A percentile compares a stretch with the other conserved stretches of the same genome.
phyloP scores from a whole-genome alignment of 53 echinoderm and acorn worm genomes.

The Actinopyga echinites region DNA sequence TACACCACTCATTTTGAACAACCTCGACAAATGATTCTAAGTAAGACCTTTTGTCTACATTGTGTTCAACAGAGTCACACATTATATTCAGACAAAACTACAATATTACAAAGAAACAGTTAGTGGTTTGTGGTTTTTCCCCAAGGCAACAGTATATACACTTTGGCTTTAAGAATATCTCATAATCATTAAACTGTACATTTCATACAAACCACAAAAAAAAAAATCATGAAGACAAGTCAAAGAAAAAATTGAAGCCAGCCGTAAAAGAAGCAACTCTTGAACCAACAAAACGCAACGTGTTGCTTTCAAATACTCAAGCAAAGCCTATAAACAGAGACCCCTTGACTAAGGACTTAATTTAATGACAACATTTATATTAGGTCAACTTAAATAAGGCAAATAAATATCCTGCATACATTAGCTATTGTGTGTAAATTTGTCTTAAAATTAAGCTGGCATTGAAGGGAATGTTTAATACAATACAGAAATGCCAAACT shows the following conservation, averaged over 20 bases:
- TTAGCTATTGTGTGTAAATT: background rate
- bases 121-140: background rate
- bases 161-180: slow-evolving; percentile 13
- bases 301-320: background rate
- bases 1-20: no score
- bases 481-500: no score
- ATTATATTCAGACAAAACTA: no score
- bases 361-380: background rate
- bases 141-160: slow-evolving; percentile 38
- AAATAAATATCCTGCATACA: background rate
- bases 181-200: slow-evolving; percentile 1
- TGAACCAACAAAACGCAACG: background rate
- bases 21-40: no score
- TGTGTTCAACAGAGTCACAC: no score
- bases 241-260: background rate
- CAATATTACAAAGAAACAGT: no score
- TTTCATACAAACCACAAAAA: background rate
- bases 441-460: no score
- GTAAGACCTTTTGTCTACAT: no score
- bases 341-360: no score
- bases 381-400: background rate
- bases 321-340: no score
- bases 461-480: no score
- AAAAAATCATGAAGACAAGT: background rate
- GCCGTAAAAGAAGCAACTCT: no score